Percentiles rank a stretch among this genome's conserved stretches.
Conservation (phyloP, 2,113 vertebrate genomes). For the Thymallus thymallus region DNA sequence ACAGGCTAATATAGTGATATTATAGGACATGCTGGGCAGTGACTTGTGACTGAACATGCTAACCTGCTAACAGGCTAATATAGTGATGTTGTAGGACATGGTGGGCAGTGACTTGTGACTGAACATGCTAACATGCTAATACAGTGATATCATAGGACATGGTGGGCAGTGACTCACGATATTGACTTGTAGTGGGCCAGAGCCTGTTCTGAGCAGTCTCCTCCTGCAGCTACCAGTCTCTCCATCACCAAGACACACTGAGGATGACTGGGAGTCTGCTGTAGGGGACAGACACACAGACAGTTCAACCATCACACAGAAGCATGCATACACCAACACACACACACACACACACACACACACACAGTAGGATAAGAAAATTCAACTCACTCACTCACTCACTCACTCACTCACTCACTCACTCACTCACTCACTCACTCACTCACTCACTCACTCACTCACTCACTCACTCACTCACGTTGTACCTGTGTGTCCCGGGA, state of each 20-base stretch:
- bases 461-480: not conserved
- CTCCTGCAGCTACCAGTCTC: constrained; percentile 65
- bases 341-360: not conserved
- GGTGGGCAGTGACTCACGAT: constrained; percentile 71
- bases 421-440: not conserved
- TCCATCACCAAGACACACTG: constrained; percentile 68
- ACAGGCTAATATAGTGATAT: too few species aligned
- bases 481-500: constrained; percentile 72
- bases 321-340: not conserved
- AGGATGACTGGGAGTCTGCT: constrained; percentile 60
- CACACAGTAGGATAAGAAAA: too few species aligned
- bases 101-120: not conserved
- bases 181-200: constrained; percentile 82
- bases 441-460: too few species aligned
- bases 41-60: not conserved
- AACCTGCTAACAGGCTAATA: too few species aligned
- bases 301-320: not conserved
- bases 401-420: too few species aligned
- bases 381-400: not conserved
- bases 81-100: too few species aligned
- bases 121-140: too few species aligned
- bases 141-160: not conserved
- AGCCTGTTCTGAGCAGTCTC: constrained; percentile 80
- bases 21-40: too few species aligned
- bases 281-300: constrained; percentile 7